Evolutionary conservation across 2,113 vertebrate species (phyloP), one percentile per base, ranked within the genome.

Genomic region (Dasyprocta punctata): DNA sequence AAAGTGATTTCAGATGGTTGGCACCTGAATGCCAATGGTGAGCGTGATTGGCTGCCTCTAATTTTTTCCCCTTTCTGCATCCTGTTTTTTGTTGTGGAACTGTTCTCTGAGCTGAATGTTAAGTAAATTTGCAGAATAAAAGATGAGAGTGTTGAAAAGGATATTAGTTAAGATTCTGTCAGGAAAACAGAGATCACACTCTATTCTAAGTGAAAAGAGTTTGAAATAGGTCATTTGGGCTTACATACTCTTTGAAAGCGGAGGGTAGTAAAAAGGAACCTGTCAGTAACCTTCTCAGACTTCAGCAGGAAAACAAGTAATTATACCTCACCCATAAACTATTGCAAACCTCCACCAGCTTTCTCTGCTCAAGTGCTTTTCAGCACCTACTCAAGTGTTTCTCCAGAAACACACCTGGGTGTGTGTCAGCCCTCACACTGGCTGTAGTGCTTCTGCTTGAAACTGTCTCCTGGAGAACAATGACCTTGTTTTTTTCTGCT

Each of bases 81-180:
- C 10, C 19, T 54, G 56, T 75, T 92, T n/a, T 92, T 75, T 60
- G 16, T 77, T 36, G 20, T 7, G 24, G 22, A 88, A 56, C 28
- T 41, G 20, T 36, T 91, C 41, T 82, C n/a, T 36, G 56, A 54
- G 38, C 14, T 80, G 60, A 67, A 94, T 84, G 30, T 75, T 83
- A 63, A n/a, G 38, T 63, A 52, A 36, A 63, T 94, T 83, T 80
- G 44, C 54, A 93, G 52, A 93, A 86, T 86, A n/a, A 96, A 85
- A 49, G 69, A 56, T 28, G 56, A 58, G 47, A 54, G 36, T 83
- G 61, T 80, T 78, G 3, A 14, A 20, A 67, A n/a, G 9, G 30
- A 1, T 36, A 69, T 71, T 28, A 58, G 33, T 58, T 88, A 88
- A 88, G 33, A 26, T 84, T 52, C 61, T 84, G 14, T 52, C 26